These are phyloP conservation scores for Varecia variegata DNA, from an alignment of 2,797 vertebrate genomes.

Conservation along the genomic window DNA sequence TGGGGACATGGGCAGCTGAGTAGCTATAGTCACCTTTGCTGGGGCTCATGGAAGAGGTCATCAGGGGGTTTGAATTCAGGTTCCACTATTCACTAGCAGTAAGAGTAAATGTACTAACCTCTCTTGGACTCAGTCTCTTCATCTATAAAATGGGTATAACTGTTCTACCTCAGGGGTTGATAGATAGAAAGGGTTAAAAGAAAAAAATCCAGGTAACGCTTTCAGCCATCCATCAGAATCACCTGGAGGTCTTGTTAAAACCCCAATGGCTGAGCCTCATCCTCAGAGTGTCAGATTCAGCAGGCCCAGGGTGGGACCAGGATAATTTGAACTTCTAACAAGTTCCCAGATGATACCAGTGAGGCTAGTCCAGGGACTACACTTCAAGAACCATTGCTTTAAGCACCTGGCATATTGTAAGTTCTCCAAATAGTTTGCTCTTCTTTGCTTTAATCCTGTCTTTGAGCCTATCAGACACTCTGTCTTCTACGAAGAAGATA, in stretches of 20 bases:
- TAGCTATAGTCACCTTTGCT: accelerated
- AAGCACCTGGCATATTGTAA: background rate
- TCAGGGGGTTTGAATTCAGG: background rate
- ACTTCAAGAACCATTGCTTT: background rate
- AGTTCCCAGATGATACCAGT: background rate
- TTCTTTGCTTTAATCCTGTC: background rate
- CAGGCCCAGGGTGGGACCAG: no score
- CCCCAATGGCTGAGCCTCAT: no score
- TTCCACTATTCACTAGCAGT: background rate
- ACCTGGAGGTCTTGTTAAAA: background rate
- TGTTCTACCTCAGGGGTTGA: background rate
- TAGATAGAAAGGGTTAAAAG: background rate
- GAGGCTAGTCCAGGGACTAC: background rate
- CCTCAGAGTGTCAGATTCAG: background rate
- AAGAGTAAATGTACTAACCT: background rate
- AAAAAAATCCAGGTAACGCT: background rate
- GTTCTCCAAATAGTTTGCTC: background rate
- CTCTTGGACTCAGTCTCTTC: background rate
- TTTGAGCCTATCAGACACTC: background rate
- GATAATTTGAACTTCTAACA: background rate
- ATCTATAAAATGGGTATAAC: accelerated
- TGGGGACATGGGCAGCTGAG: accelerated
- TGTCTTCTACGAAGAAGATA: background rate
- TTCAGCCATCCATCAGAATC: background rate
- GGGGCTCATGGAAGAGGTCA: accelerated